These are phyloP conservation scores for Ptychobarbus kaznakovi DNA, from an alignment of 2,797 vertebrate species.

Conservation along the genomic window DNA sequence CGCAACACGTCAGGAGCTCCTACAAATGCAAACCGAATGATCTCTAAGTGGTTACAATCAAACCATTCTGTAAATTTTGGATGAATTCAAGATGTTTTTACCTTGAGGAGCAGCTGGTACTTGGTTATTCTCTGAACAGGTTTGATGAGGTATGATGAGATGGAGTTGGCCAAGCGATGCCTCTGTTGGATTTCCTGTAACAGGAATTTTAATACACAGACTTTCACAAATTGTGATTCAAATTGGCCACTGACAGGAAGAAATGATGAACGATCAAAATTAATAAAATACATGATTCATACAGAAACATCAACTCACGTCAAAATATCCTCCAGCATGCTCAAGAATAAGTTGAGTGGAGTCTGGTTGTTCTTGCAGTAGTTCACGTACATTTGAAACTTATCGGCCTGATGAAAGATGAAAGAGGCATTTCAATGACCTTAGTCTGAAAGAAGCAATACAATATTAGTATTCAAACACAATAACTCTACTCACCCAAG, in stretches of 20 bases:
- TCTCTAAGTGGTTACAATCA: background rate
- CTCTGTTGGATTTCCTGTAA: conserved; percentile 94
- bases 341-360: conserved; percentile 97
- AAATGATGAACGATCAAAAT: background rate
- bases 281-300: background rate
- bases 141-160: conserved; percentile 98
- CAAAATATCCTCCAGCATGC: conserved; percentile 96
- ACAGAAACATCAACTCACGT: conserved; percentile 79
- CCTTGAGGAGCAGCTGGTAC: conserved; percentile 97
- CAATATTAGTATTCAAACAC: background rate
- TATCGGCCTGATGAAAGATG: conserved; percentile 85
- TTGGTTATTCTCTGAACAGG: conserved; percentile 99
- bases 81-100: conserved; percentile 56
- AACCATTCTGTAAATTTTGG: background rate
- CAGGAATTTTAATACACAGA: background rate
- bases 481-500: conserved; percentile 84
- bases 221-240: background rate
- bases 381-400: conserved; percentile 99
- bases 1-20: conserved; percentile 97
- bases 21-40: conserved; percentile 64
- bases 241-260: background rate
- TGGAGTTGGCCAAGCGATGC: conserved; percentile 94
- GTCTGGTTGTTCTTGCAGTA: conserved; percentile 99
- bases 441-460: background rate
- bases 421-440: background rate